Evolutionary conservation across 2,888 invertebrate species (phyloP).

Genomic region (Pyrocoelia pectoralis): DNA sequence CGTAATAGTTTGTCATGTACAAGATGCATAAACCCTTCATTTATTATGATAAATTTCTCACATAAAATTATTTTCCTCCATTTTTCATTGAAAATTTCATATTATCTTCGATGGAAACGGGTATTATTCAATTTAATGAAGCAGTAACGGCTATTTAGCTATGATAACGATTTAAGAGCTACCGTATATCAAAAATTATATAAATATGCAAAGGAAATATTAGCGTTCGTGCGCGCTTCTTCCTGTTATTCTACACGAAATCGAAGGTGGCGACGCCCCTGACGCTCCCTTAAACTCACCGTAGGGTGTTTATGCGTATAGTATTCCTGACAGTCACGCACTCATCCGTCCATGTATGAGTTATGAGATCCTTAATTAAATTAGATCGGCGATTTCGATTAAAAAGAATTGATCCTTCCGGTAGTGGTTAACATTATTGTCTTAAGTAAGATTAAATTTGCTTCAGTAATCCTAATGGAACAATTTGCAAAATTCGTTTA

Average conservation of each 20-base stretch:
- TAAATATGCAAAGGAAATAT: conserved; percentile 38
- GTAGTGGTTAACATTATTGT: no score
- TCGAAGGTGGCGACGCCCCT: conserved; percentile 36
- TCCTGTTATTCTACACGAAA: conserved; percentile 35
- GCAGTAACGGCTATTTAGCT: conserved; percentile 27
- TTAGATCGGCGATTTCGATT: conserved; percentile 35
- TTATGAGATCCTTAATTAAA: conserved; percentile 48
- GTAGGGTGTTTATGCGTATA: conserved; percentile 29
- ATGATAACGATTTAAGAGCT: conserved; percentile 34
- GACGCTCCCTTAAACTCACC: conserved; percentile 32
- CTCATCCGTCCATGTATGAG: conserved; percentile 45
- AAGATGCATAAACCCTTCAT: background rate
- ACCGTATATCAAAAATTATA: conserved; percentile 33
- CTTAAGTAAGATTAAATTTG: no score
- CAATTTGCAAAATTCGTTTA: no score
- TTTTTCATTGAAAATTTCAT: conserved; percentile 23
- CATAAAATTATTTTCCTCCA: conserved; percentile 19
- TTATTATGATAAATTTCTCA: background rate
- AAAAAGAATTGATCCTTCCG: conserved; percentile 18
- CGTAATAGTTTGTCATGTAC: background rate
- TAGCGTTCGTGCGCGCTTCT: conserved; percentile 35
- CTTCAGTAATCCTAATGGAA: no score
- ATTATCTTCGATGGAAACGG: conserved; percentile 27
- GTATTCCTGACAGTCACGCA: conserved; percentile 41
- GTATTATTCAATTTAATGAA: conserved; percentile 35